Evolutionary conservation across 2,797 vertebrate species (phyloP).

Genomic region (Acanthurus tractus): DNA sequence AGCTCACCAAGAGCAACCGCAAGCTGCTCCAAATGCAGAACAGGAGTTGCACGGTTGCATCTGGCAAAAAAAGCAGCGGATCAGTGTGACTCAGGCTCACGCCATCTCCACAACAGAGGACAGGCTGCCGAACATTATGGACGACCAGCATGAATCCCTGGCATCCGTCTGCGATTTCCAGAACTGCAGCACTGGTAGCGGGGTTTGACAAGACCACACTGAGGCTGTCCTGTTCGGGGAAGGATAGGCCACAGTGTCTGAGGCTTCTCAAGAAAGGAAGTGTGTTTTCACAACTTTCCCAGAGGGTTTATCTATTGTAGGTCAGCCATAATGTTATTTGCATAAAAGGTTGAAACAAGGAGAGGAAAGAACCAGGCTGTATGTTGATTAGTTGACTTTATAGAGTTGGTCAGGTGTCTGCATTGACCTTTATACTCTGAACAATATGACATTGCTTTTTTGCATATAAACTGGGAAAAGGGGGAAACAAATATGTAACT

Average conservation of each 20-base stretch:
- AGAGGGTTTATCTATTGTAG: not conserved
- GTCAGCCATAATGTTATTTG: not conserved
- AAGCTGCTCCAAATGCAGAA: conserved; percentile 54
- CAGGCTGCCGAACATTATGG: conserved; percentile 76
- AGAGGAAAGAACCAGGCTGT: not conserved
- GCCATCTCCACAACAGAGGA: conserved; percentile 67
- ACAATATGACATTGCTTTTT: no score
- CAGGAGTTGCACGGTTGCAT: conserved; percentile 69
- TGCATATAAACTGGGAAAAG: not conserved
- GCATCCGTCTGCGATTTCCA: conserved; percentile 46
- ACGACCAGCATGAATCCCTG: conserved; percentile 71
- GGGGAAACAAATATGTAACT: not conserved
- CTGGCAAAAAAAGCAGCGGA: conserved; percentile 71
- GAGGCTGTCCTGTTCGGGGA: conserved; percentile 27
- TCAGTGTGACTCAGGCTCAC: conserved; percentile 64
- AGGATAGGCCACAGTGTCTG: not conserved
- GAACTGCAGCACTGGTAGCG: conserved; percentile 27
- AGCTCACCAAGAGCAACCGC: conserved; percentile 38
- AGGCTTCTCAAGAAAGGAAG: conserved; percentile 8
- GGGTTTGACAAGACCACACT: conserved; percentile 62
- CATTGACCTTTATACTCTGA: no score
- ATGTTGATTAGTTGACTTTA: not conserved
- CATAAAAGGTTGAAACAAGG: not conserved
- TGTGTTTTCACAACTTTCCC: conserved; percentile 8
- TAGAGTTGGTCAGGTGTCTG: no score